Evolutionary conservation across 1,140 invertebrate genomes (phyloP), one percentile per base, ranked within the genome.

Genomic region (Eumaeus atala): DNA sequence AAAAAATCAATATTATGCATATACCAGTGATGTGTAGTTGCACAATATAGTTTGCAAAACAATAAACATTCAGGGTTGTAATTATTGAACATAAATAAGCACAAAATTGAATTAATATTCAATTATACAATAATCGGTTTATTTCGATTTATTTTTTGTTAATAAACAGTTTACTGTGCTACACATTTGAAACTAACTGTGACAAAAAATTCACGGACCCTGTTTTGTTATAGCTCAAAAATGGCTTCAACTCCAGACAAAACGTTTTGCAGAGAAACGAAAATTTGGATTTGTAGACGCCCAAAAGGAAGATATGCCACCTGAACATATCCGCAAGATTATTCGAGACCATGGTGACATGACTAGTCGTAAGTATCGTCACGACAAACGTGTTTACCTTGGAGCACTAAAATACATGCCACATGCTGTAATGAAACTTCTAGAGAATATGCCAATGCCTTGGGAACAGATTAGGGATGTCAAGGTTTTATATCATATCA

Each of bases 381-480:
- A 99, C 84, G 98, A 99, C 84, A 99, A 99, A 87, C 90, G 98
- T 70, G 98, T 99, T 18, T 99, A 99, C 88, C 89, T 99, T 9
- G 98, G 97, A 9, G 97, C 98, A 3, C 88, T 99, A 18, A 99
- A 99, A 83, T 99, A 99, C 77, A 99, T 99, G 97, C 98, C 98
- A 1, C 98, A 99, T 91, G 98, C 98, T 17, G 97, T 99, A 0
- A 93, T 99, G 89, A 99, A 99, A 77, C 89, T 99, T 0, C 81
- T 99, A 56, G 98, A 99, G 88, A 99, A 99, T 77, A 99, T 99
- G 98, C 98, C 98, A 0, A 99, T 99, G 98, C 98, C 98, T 0
- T 99, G 98, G 98, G 98, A 99, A 88, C 98, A 99, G 88, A 99
- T 99, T 61, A 88, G 98, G 66, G 98, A 99, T 89, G 97, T 99